Base-by-base conservation (phyloP, 2,113 vertebrate species). In the Morphnarchus princeps region DNA sequence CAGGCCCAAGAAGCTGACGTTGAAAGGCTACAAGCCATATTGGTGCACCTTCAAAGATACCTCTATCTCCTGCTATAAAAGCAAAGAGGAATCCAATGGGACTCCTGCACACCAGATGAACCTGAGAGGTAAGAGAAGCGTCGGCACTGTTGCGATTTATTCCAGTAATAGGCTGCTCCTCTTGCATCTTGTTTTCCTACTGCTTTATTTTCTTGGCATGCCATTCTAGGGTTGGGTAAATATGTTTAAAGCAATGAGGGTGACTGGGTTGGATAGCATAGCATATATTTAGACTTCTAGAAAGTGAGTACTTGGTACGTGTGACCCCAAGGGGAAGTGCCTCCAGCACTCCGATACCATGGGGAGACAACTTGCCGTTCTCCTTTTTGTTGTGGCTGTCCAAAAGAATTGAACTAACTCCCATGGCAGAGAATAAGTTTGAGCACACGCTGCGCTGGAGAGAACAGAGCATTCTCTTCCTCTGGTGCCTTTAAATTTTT, bases 41-140 rank as follows among this genome's bases (percentile, higher is more conserved):
- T 99, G 99, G 99, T 99, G 99, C 98, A 99, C 99, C 29, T 99
- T 99, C 98, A 99, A 99, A 98, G 99, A 99, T 88, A 99, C 99
- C 79, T 99, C 99, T 29, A 99, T 99, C 97, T 99, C 99, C 96
- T 99, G 99, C 98, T 99, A 99, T 78, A 99, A 99, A 97, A 99
- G 98, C 97, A 99, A 99, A 98, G 99, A 99, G 96, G 99, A 99
- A 98, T 98, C 99, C 77, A 99, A 99, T 6, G 99, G 99, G 77
- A 99, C 98, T 34, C 99, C 99, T 28, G 98, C 99, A 65, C 99
- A 98, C 93, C 99, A 99, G 97, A 99, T 99, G 99, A 99, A 99
- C 97, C 98, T 99, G 29, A 98, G 99, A 99, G 99, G 99, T 99
- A 93, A 97, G 97, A 63, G 50, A 45, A 17, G 73, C 9, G 1